Evolutionary conservation across 2,797 vertebrate genomes (phyloP), one percentile per base, ranked within the genome.

Genomic region (Gephyroberyx darwinii): DNA sequence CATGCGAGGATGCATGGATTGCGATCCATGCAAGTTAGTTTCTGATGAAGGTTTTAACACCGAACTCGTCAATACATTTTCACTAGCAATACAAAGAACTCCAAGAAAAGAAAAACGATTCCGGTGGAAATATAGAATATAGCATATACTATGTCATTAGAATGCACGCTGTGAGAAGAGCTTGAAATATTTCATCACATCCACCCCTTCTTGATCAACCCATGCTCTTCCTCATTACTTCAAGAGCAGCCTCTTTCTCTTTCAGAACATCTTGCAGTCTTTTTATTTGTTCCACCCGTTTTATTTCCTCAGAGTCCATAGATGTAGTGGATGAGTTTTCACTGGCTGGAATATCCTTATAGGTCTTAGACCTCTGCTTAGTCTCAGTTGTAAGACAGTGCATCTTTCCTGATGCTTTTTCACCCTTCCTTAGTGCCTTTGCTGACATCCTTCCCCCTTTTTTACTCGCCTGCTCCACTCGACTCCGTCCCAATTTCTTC

Each of bases 231-330:
- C 77, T 83, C 22, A 89, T 81, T 68, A 75, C 58, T 48, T 92
- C 84, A 31, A 91, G 75, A 5, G 88, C 83, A 1, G 81, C 87
- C 39, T 91, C 90, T 22, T 92, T 88, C 65, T 91, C 78, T 35
- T 57, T 84, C 41, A 92, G 81, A 26, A 26, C 26, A 26, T 26
- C 26, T 26, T 26, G 26, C 26, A 26, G 26, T 56, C 74, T 84
- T 56, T 45, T 57, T 52, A 89, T 92, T 74, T 84, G 86, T 56
- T 92, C 78, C 0, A 80, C 71, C 12, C 74, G 74, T 12, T 82
- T 78, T 0, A 90, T 60, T 58, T 90, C 82, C 60, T 26, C 26
- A 26, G 26, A 8, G 72, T 87, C 86, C 57, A 45, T 51, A 10
- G 80, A 52, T 5, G 73, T 31, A 2, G 76, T 30, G 5, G 72